Percentiles rank a stretch among this genome's conserved stretches.
Evolutionary conservation across 1,140 invertebrate genomes (phyloP).

Genomic region (Pentalonia nigronervosa): DNA sequence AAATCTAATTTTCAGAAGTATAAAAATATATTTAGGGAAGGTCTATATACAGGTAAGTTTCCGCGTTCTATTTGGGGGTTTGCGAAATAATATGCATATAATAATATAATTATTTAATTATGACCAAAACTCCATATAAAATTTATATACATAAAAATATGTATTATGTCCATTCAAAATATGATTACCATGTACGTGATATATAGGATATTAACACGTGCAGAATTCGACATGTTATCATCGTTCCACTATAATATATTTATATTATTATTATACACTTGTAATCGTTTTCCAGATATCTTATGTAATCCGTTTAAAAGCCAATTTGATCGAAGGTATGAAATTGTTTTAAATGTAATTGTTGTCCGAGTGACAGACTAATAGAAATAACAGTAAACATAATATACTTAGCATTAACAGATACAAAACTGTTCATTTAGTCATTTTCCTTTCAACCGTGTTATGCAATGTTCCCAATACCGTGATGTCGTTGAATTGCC

Average conservation of each 20-base stretch:
- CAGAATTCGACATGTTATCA: not conserved
- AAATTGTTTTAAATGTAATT: constrained; percentile 2
- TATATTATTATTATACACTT: not conserved
- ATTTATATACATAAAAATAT: not conserved
- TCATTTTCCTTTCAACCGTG: not conserved
- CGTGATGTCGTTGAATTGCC: constrained; percentile 36
- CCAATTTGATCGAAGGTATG: constrained; percentile 30
- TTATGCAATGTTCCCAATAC: not conserved
- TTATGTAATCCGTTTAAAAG: constrained; percentile 52
- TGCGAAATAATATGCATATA: not conserved
- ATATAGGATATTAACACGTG: not conserved
- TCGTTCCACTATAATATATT: not conserved
- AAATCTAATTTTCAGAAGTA: constrained; percentile 30
- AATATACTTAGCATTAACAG: not conserved
- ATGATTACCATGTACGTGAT: not conserved
- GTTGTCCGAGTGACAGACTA: constrained; percentile 31
- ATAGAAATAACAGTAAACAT: not conserved
- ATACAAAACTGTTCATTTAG: not conserved
- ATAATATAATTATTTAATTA: not conserved
- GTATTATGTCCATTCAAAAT: not conserved
- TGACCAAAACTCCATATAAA: not conserved
- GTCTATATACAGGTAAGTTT: not conserved
- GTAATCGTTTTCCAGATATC: constrained; percentile 55
- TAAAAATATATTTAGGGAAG: not conserved
- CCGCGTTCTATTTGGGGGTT: not conserved